Evolutionary conservation across 2,113 vertebrate genomes (phyloP).

Genomic region (Chaetodon trifascialis): DNA sequence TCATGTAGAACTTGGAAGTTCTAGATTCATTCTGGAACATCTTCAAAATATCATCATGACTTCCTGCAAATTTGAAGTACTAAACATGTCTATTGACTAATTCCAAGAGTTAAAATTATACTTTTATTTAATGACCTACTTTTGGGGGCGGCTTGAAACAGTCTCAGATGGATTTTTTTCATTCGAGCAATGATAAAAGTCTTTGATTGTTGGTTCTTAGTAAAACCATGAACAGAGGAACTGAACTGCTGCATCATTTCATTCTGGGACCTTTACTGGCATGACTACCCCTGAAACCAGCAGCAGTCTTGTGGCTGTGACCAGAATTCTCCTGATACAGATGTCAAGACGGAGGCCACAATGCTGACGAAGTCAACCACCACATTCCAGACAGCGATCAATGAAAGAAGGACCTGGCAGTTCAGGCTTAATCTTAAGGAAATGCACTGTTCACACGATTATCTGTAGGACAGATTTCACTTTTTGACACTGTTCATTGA

Average conservation of each 20-base stretch:
- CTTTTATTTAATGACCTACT: background rate
- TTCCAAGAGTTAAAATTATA: background rate
- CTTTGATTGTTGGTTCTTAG: background rate
- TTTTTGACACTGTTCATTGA: slow-evolving; percentile 4
- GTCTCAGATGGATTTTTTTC: background rate
- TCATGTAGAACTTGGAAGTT: background rate
- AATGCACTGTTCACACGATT: background rate
- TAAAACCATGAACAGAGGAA: background rate
- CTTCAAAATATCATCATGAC: background rate
- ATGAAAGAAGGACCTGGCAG: background rate
- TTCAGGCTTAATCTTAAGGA: background rate
- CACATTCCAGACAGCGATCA: background rate
- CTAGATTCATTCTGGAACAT: background rate
- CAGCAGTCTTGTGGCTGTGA: background rate
- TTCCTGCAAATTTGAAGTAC: background rate
- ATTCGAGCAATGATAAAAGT: background rate
- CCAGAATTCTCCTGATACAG: background rate
- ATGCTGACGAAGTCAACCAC: background rate
- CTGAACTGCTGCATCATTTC: background rate
- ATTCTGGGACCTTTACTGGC: background rate
- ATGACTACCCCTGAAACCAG: background rate
- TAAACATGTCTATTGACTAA: background rate
- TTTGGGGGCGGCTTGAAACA: background rate
- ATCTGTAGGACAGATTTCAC: background rate
- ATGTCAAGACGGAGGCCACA: background rate